phyloP scores from a whole-genome alignment of 1,140 invertebrate species.

The Panulirus ornatus region DNA sequence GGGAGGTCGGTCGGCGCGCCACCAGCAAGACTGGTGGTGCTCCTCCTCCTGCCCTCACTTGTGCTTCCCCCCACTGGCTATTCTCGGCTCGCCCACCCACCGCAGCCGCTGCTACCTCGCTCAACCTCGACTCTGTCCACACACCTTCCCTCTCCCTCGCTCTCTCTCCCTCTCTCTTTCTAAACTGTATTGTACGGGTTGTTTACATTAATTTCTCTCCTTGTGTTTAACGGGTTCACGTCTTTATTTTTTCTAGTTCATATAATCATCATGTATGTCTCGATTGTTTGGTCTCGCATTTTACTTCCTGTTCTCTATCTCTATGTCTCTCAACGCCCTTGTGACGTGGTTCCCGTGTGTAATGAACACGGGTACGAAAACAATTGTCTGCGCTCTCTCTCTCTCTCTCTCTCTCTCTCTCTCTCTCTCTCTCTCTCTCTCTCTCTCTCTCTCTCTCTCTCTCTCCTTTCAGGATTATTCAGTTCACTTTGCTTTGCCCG shows the following conservation, averaged over 20 bases:
- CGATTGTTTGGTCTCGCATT: background rate
- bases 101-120: background rate
- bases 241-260: too few relatives aligned
- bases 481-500: too few relatives aligned
- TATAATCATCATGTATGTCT: too few relatives aligned
- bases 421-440: slow-evolving; percentile 8
- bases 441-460: slow-evolving; percentile 3
- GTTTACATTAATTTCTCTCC: background rate
- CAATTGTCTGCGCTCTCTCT: background rate
- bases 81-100: slow-evolving; percentile 17
- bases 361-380: background rate
- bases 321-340: background rate
- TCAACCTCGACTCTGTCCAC: background rate
- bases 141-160: background rate
- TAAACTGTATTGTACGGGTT: background rate
- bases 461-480: too few relatives aligned
- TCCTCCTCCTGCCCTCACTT: background rate
- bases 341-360: background rate
- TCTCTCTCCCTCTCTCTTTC: slow-evolving; percentile 13
- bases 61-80: background rate
- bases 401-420: background rate
- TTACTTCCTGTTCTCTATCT: background rate
- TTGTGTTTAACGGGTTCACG: background rate
- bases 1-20: background rate
- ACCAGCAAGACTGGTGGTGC: background rate